Evolutionary conservation across 2,797 vertebrate genomes (phyloP).

Genomic region (Eremophila alpestris): DNA sequence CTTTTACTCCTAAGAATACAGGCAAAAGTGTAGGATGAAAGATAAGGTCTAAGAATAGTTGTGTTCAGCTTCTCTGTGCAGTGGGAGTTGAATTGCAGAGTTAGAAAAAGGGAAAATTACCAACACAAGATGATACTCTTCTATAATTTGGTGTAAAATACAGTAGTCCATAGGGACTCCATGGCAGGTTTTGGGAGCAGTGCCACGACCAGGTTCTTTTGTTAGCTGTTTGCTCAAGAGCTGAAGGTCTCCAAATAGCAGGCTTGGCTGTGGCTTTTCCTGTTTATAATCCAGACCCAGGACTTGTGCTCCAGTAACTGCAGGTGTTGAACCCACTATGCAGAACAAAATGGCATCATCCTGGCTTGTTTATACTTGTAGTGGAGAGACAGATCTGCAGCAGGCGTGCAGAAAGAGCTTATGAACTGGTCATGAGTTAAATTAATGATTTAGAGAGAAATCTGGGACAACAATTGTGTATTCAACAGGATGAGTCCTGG

Average conservation of each 20-base stretch:
- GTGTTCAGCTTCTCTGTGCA: neutral
- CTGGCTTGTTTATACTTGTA: neutral
- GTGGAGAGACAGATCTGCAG: neutral
- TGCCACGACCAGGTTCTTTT: neutral
- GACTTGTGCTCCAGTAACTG: neutral
- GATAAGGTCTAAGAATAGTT: neutral
- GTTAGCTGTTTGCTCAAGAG: neutral
- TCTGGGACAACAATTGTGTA: neutral
- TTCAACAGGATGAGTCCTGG: neutral
- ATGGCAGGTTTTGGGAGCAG: neutral
- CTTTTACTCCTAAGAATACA: neutral
- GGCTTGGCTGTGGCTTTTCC: neutral
- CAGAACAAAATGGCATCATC: neutral
- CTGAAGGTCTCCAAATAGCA: constrained; percentile 12
- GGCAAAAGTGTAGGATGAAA: neutral
- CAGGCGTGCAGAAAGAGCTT: neutral
- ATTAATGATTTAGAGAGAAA: neutral
- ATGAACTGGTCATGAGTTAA: neutral
- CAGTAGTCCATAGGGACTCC: neutral
- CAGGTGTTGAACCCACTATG: neutral
- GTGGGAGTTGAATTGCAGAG: neutral
- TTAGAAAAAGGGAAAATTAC: neutral
- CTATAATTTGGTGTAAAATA: constrained; percentile 39
- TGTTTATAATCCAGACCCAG: neutral
- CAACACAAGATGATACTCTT: neutral